These are phyloP conservation scores for Pionites leucogaster DNA, from an alignment of 2,113 vertebrate species.

Conservation along the genomic window DNA sequence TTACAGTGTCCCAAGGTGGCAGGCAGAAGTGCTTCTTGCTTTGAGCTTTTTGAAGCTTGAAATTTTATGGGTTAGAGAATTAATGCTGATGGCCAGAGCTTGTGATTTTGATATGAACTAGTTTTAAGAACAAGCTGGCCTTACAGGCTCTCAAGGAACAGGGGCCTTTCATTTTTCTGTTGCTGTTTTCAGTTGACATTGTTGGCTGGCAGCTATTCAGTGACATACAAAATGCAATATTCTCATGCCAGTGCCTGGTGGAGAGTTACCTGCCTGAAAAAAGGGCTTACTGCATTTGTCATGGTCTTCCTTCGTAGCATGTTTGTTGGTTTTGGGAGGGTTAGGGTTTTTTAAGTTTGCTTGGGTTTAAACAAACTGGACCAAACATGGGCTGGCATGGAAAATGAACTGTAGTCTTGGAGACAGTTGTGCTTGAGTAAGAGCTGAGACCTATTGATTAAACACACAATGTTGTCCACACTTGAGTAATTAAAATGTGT, in stretches of 20 bases:
- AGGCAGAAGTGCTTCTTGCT: neutral
- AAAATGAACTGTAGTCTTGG: neutral
- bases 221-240: neutral
- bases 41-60: neutral
- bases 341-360: neutral
- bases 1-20: neutral
- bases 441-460: neutral
- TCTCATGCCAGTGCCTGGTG: neutral
- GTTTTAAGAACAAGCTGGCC: neutral
- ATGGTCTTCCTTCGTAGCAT: neutral
- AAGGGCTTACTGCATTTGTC: neutral
- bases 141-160: rapidly evolving
- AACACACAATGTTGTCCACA: neutral
- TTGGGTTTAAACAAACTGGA: neutral
- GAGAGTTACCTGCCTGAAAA: neutral
- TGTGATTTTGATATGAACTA: neutral
- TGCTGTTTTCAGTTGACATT: neutral
- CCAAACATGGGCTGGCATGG: neutral
- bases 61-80: neutral
- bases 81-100: neutral
- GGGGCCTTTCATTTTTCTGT: neutral
- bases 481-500: neutral
- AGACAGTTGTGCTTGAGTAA: neutral
- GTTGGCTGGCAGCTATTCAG: neutral
- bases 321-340: neutral